Conservation (phyloP, 92 coral and sea anemone species). For the Virgularia gustaviana region DNA sequence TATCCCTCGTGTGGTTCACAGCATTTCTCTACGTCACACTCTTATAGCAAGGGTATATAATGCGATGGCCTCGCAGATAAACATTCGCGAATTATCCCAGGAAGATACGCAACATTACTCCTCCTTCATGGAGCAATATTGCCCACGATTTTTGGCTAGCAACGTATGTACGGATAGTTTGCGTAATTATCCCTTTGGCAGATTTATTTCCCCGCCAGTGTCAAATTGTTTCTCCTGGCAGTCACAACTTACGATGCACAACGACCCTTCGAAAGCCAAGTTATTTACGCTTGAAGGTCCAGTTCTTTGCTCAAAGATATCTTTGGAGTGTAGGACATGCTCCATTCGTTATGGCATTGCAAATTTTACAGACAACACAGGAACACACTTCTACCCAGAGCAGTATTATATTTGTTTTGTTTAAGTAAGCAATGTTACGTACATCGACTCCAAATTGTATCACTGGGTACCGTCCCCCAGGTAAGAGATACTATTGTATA, state of each 20-base stretch:
- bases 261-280: not conserved
- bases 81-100: too few relatives aligned
- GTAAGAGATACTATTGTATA: too few relatives aligned
- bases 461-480: too few relatives aligned
- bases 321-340: not conserved
- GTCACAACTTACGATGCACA: not conserved
- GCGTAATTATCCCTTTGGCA: not conserved
- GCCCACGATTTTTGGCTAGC: not conserved
- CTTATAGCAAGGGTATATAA: not conserved
- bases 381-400: not conserved
- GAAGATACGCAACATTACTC: too few relatives aligned
- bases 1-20: not conserved
- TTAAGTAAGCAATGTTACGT: not conserved
- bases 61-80: not conserved
- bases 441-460: too few relatives aligned
- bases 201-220: not conserved
- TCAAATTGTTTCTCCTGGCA: not conserved
- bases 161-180: not conserved
- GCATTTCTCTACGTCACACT: not conserved
- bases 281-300: not conserved
- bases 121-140: too few relatives aligned
- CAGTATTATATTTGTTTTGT: not conserved
- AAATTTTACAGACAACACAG: not conserved
- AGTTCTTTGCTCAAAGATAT: not conserved
- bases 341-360: not conserved